Evolutionary conservation across 1,140 invertebrate genomes (phyloP).

Genomic region (Drosophila pseudoananassae): DNA sequence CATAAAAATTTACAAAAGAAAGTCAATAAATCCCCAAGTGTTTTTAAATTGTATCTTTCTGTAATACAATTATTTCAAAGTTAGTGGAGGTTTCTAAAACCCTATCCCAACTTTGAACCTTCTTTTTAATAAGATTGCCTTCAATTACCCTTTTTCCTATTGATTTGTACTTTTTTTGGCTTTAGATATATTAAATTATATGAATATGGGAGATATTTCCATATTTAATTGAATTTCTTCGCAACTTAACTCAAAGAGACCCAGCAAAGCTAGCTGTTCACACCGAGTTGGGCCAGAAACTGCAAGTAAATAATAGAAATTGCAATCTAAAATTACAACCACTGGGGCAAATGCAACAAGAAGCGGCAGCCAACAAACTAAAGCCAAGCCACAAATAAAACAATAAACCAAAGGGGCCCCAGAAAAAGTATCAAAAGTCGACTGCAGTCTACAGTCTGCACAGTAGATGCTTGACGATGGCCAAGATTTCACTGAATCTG

Average conservation of each 20-base stretch:
- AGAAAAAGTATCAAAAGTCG: constrained; percentile 6
- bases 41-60: not conserved
- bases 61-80: not conserved
- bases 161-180: not conserved
- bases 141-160: not conserved
- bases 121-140: no score
- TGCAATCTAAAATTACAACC: constrained; percentile 58
- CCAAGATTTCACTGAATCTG: constrained; percentile 67
- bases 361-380: constrained; percentile 11
- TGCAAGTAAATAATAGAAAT: constrained; percentile 79
- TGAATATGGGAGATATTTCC: not conserved
- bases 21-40: not conserved
- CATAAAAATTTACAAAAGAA: not conserved
- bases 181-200: not conserved
- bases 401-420: constrained; percentile 55
- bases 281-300: constrained; percentile 67
- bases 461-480: constrained; percentile 33
- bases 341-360: constrained; percentile 20
- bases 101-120: no score
- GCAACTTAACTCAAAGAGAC: constrained; percentile 5
- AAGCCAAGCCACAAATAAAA: constrained; percentile 62
- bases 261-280: constrained; percentile 47
- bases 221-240: constrained; percentile 17
- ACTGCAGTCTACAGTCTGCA: not conserved
- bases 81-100: no score